Percentiles rank a stretch among this genome's conserved stretches.
Conservation (phyloP, 2,888 invertebrate genomes). For the Galeruca laticollis region DNA sequence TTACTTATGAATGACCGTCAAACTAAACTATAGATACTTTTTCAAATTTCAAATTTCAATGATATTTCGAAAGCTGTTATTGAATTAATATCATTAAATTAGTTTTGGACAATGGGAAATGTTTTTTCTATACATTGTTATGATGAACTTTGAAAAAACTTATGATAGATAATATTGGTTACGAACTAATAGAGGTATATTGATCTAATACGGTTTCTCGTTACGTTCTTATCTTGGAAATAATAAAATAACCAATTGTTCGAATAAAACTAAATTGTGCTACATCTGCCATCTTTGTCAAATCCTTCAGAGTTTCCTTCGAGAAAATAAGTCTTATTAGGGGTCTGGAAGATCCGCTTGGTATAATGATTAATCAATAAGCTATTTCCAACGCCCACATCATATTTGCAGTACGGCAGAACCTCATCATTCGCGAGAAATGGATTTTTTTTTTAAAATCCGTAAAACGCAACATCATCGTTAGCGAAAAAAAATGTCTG, state of each 20-base stretch:
- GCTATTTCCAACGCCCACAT: constrained; percentile 17
- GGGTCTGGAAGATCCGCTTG: constrained; percentile 26
- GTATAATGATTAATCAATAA: constrained; percentile 35
- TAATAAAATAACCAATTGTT: constrained; percentile 23
- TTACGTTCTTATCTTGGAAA: constrained; percentile 12
- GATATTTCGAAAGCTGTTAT: too few species aligned
- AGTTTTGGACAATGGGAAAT: too few species aligned
- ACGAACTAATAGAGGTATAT: too few species aligned
- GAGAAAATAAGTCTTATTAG: constrained; percentile 26
- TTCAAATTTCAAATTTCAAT: too few species aligned
- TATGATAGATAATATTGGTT: background rate
- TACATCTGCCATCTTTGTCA: constrained; percentile 23
- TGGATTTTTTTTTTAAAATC: too few species aligned
- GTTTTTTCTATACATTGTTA: too few species aligned
- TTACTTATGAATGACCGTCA: too few species aligned
- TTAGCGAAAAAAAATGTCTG: too few species aligned
- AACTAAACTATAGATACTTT: too few species aligned
- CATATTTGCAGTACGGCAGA: constrained; percentile 17
- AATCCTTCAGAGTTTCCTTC: constrained; percentile 20
- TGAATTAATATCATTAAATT: too few species aligned
- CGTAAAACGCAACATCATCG: background rate
- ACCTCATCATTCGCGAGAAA: background rate
- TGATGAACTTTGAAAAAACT: too few species aligned
- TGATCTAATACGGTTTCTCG: background rate
- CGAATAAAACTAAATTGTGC: constrained; percentile 28